Base-by-base conservation (phyloP, 2,888 invertebrate genomes). In the Rotaria socialis region DNA sequence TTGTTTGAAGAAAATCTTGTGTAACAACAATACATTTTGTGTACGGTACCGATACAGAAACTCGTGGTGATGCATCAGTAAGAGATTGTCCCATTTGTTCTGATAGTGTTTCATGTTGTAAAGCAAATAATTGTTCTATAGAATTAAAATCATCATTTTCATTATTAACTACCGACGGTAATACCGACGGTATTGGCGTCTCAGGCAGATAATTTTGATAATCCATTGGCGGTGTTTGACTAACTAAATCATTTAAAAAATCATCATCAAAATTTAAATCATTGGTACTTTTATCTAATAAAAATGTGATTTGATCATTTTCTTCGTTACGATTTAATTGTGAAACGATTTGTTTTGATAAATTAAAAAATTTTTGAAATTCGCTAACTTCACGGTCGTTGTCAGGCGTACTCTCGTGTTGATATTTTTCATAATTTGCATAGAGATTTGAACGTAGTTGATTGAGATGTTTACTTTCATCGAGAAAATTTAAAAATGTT, bases 301-400 rank as follows among this genome's bases (percentile, higher is more conserved):
- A 67, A 67, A 16, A 41, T 67, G 67, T 41, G 16, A 35, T 41
- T 67, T 35, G 67, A 16, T 55, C 55, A 22, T 55, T 55, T 55
- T 67, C 16, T 35, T 67, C 16, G 5, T 35, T 50, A 50, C 35
- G 27, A 27, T 10, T 27, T 67, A 27, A 27, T 67, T 67, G 16
- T 35, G 67, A 67, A 7, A 67, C 35, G 19, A 67, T 35, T 35
- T 67, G 16, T 67, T 67, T 67, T 19, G 67, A 67, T 16, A 67
- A 19, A 80, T 80, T 80, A 80, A 80, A 80, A 80, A 80, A 80
- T 80, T 24, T 47, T 80, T 80, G 80, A 47, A 47, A 80, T 47
- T 80, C 80, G 14, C 35, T 14, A 5, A 47, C 80, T 47, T 47
- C 47, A 8, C 22, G 0, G n/a, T 47, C 43, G 6, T 43, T n/a